Base-by-base conservation (phyloP, 92 coral and sea anemone genomes). In the Porites evermanni region DNA sequence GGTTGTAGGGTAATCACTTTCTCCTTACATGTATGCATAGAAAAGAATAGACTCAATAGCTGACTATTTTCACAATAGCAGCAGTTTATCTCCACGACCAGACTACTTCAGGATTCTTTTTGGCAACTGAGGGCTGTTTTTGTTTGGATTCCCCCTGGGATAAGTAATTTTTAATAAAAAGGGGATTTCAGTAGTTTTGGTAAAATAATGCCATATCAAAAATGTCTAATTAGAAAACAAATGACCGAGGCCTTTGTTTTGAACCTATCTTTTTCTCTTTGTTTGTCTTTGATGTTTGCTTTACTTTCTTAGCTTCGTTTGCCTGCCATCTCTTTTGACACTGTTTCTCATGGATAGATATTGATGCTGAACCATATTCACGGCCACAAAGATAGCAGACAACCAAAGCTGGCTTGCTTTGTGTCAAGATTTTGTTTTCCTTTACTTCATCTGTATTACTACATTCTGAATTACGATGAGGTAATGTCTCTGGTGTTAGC, bases 371-470 rank as follows among this genome's bases (percentile, higher is more conserved):
- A 12, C 98, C 97, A 82, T 93, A 97, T 54, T 97, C 98, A n/a
- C 95, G 91, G 3, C 99, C 99, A 85, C 99, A 97, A 69, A 97
- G 93, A 67, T 97, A 97, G 77, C 99, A 97, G 23, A 96, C 83
- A 38, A 93, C 97, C 77, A 87, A 74, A 61, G 89, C 72, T 32
- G 99, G 98, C 78, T 89, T 95, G 53, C 58, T 56, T 65, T 77
- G 32, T 63, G 77, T 64, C 11, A 44, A 81, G 14, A 68, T 71
- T 38, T 75, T 64, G 64, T 75, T 80, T 65, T 50, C 63, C 54
- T 68, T 76, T 14, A 21, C 73, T 21, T 86, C 54, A 70, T 68
- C 88, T 54, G 59, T 68, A 56, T 12, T 44, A 12, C 71, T 61
- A 47, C 89, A 64, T 16, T 82, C 50, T 64, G 61, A 14, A 56